These are phyloP conservation scores for Petrosia ficiformis DNA, from an alignment of 37 sponge, comb jelly and placozoan species.

Conservation along the genomic window DNA sequence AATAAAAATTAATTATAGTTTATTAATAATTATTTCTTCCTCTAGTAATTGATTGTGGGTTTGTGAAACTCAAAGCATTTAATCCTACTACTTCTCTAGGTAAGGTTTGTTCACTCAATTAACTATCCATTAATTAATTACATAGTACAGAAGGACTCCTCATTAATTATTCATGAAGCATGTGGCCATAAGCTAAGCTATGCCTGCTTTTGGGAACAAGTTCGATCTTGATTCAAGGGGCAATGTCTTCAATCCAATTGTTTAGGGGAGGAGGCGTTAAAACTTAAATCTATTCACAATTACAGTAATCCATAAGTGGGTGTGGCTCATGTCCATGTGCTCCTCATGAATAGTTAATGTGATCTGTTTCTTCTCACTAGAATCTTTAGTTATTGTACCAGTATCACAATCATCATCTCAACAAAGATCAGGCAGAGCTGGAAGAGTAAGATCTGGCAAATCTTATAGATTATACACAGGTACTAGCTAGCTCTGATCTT, in stretches of 20 bases:
- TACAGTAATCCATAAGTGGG: too few relatives aligned
- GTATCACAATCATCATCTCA: constrained; percentile 84
- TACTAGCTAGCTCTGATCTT: background rate
- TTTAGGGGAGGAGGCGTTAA: too few relatives aligned
- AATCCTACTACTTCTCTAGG: constrained; percentile 68
- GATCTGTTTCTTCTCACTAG: constrained; percentile 22
- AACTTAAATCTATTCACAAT: too few relatives aligned
- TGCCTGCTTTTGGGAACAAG: too few relatives aligned
- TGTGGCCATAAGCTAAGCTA: too few relatives aligned
- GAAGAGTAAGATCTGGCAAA: constrained; percentile 87
- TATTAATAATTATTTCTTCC: background rate
- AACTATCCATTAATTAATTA: too few relatives aligned
- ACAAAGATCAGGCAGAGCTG: constrained; percentile 91
- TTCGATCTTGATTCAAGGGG: too few relatives aligned
- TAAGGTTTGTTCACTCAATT: too few relatives aligned
- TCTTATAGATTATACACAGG: constrained; percentile 72
- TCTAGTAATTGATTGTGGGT: constrained; percentile 91
- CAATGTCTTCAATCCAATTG: too few relatives aligned
- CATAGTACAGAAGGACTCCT: too few relatives aligned
- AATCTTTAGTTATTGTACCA: constrained; percentile 83
- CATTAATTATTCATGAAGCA: too few relatives aligned
- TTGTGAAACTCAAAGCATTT: constrained; percentile 84
- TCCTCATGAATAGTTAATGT: background rate
- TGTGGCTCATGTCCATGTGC: background rate
- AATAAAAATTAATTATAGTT: background rate